These are phyloP conservation scores for Novumbra hubbsi DNA, from an alignment of 2,797 vertebrate genomes.

Conservation along the genomic window DNA sequence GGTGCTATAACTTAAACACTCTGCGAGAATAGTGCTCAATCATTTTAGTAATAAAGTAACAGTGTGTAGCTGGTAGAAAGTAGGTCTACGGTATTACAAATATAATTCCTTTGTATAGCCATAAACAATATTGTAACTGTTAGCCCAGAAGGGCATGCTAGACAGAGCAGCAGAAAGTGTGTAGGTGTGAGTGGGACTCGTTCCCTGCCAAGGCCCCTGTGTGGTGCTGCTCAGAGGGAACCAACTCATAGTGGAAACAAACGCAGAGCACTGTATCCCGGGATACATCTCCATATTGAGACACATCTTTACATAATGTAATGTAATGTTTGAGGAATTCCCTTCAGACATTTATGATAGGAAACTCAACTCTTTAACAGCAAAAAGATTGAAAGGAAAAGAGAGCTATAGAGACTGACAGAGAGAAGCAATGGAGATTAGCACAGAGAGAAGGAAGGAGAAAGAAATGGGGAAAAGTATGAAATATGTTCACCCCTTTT, in stretches of 20 bases:
- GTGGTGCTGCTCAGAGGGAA: neutral
- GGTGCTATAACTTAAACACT: too few species aligned
- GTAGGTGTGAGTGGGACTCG: conserved; percentile 24
- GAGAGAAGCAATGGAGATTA: neutral
- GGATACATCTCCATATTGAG: neutral
- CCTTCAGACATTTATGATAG: neutral
- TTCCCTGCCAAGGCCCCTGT: neutral
- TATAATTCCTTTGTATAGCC: neutral
- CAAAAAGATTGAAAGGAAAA: neutral
- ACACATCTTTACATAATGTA: neutral
- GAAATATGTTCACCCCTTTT: neutral
- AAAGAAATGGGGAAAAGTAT: neutral
- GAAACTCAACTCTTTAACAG: neutral
- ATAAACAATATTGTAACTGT: neutral
- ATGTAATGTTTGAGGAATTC: neutral
- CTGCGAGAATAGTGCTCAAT: neutral
- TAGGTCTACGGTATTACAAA: neutral
- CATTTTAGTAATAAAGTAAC: neutral
- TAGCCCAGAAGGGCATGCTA: neutral
- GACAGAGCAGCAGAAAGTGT: neutral
- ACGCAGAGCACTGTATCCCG: neutral
- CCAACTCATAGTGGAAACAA: neutral
- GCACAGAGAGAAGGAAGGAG: neutral
- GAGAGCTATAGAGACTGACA: neutral
- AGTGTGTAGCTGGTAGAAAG: neutral